Evolutionary conservation across 64 coral and sea anemone genomes (phyloP).

Genomic region (Acropora yongei): DNA sequence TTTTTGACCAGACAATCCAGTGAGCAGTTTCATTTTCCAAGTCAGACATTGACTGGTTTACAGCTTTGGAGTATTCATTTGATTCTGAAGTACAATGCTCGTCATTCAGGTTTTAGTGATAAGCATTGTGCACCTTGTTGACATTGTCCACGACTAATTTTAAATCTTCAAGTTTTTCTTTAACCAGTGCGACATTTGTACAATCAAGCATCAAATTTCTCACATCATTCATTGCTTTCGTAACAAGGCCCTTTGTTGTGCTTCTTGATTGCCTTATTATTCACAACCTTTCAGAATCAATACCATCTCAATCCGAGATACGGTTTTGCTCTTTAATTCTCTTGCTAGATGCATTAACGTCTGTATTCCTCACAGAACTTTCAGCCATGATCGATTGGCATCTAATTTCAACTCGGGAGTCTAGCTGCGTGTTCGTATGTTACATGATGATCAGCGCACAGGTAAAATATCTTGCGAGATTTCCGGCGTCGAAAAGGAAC

Average conservation of each 20-base stretch:
- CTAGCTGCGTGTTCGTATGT: no score
- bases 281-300: background rate
- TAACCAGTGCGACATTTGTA: background rate
- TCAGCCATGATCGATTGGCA: background rate
- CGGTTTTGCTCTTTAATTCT: background rate
- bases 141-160: background rate
- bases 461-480: no score
- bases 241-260: slow-evolving; percentile 11
- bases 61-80: background rate
- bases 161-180: background rate
- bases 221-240: background rate
- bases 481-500: no score
- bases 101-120: background rate
- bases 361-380: background rate
- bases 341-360: background rate
- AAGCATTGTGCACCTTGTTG: background rate
- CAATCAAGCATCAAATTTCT: background rate
- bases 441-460: no score
- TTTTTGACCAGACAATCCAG: background rate
- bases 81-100: background rate
- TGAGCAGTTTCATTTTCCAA: background rate
- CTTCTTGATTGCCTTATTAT: background rate
- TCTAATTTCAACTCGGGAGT: no score
- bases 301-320: background rate
- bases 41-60: background rate